Percentiles rank a stretch among this genome's conserved stretches.
Evolutionary conservation across 2,797 vertebrate species (phyloP).

Genomic region (Merluccius polli): DNA sequence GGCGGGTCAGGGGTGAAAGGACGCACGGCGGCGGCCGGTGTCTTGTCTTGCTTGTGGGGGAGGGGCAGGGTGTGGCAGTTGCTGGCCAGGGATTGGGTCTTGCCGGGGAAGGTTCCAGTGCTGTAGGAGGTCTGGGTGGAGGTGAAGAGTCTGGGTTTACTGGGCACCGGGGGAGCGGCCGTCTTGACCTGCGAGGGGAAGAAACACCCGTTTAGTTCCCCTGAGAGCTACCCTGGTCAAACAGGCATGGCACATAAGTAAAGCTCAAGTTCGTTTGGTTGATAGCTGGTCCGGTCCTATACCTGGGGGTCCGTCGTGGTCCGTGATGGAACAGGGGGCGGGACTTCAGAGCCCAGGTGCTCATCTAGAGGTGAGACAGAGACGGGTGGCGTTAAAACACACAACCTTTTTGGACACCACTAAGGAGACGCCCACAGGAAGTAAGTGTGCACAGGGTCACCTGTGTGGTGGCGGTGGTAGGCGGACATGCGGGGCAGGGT

Average conservation of each 20-base stretch:
- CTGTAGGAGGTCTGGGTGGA: slow-evolving; percentile 69
- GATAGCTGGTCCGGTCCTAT: slow-evolving; percentile 13
- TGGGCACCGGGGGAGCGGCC: slow-evolving; percentile 82
- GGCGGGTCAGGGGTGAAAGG: slow-evolving; percentile 84
- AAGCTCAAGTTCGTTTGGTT: neutral
- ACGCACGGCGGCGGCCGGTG: slow-evolving; percentile 83
- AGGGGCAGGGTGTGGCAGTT: slow-evolving; percentile 69
- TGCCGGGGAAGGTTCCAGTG: slow-evolving; percentile 72
- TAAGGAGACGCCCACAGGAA: neutral
- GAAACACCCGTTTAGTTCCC: neutral
- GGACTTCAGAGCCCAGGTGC: slow-evolving; percentile 17
- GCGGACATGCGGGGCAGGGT: slow-evolving; percentile 67
- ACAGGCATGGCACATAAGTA: neutral
- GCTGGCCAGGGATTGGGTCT: slow-evolving; percentile 59
- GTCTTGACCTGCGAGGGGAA: slow-evolving; percentile 61
- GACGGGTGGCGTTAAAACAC: neutral
- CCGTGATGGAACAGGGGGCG: slow-evolving; percentile 73
- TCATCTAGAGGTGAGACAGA: slow-evolving; percentile 30
- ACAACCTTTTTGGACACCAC: neutral
- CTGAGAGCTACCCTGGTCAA: neutral
- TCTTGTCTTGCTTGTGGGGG: slow-evolving; percentile 79
- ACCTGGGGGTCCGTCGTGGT: slow-evolving; percentile 86
- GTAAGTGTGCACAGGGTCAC: slow-evolving; percentile 32
- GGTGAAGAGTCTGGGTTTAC: slow-evolving; percentile 80
- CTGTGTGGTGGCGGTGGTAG: slow-evolving; percentile 46